Evolutionary conservation across 2,797 vertebrate species (phyloP).

Genomic region (Malacoraja senta): DNA sequence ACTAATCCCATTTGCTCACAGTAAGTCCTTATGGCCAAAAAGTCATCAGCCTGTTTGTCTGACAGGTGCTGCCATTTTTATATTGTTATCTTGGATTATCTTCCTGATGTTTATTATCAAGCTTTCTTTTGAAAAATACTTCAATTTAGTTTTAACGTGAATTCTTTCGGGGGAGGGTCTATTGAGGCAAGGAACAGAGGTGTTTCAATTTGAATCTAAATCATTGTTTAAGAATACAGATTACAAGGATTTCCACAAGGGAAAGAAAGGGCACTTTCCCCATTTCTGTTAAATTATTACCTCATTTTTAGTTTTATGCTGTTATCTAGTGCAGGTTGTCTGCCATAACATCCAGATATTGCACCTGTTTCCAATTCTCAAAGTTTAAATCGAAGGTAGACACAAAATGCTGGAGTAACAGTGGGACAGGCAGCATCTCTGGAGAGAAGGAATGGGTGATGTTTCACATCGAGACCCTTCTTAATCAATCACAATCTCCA

Average conservation of each 20-base stretch:
- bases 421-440: too few species aligned
- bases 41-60: too few species aligned
- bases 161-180: not conserved
- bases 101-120: too few species aligned
- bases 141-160: not conserved
- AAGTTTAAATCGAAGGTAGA: not conserved
- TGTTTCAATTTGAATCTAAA: not conserved
- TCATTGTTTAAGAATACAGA: not conserved
- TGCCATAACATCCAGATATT: not conserved
- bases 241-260: not conserved
- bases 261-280: not conserved
- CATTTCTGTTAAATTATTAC: not conserved
- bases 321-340: not conserved
- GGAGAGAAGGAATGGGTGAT: too few species aligned
- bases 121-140: not conserved
- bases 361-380: not conserved
- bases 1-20: too few species aligned
- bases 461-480: too few species aligned
- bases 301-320: not conserved
- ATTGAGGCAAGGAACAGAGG: not conserved
- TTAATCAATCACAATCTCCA: too few species aligned
- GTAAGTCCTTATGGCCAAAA: too few species aligned
- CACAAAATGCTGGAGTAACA: too few species aligned
- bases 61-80: too few species aligned
- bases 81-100: too few species aligned